Conservation (phyloP, 35 echinoderm and acorn worm genomes). For the Anneissia japonica region DNA sequence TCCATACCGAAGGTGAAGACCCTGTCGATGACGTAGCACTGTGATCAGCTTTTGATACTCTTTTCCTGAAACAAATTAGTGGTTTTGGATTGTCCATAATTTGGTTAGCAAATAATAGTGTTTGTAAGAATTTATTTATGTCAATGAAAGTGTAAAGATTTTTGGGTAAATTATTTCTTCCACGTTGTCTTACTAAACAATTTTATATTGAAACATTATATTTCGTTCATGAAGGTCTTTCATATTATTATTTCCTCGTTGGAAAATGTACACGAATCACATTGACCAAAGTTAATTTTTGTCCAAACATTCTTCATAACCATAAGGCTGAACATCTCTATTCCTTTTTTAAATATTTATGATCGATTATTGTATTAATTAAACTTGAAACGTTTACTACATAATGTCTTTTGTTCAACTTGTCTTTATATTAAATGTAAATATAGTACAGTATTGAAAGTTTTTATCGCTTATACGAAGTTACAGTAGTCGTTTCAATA, state of each 20-base stretch:
- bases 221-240: background rate
- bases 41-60: background rate
- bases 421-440: background rate
- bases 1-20: background rate
- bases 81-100: background rate
- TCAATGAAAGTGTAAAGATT: background rate
- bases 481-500: background rate
- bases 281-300: background rate
- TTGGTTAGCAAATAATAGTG: too few relatives aligned
- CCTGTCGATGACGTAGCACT: background rate
- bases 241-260: background rate
- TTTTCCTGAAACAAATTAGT: background rate
- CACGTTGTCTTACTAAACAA: too few relatives aligned
- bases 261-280: background rate
- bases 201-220: background rate
- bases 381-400: background rate
- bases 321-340: background rate
- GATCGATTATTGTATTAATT: background rate
- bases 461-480: background rate
- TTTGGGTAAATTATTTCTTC: background rate
- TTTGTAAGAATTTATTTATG: background rate
- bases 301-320: background rate
- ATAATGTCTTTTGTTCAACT: background rate
- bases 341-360: background rate
- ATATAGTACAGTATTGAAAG: slow-evolving; percentile 2